Conservation (phyloP, 1,140 invertebrate genomes). For the Tetramorium parvispinum region DNA sequence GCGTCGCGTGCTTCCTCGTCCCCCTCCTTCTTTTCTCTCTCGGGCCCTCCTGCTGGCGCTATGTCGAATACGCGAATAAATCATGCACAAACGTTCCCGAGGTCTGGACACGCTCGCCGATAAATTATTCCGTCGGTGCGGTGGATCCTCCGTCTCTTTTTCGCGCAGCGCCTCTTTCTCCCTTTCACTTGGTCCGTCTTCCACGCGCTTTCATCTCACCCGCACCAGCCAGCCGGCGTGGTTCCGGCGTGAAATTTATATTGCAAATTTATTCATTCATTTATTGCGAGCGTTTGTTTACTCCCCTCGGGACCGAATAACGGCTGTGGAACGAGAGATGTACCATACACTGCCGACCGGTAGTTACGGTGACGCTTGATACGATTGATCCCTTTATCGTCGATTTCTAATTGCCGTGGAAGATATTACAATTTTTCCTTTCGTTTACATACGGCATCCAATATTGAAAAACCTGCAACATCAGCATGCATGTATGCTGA, state of each 20-base stretch:
- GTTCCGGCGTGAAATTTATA: constrained; percentile 76
- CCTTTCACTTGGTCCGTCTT: constrained; percentile 7
- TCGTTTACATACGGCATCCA: background rate
- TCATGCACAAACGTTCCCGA: constrained; percentile 52
- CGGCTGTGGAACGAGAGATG: constrained; percentile 43
- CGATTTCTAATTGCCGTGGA: background rate
- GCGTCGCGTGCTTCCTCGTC: constrained; percentile 24
- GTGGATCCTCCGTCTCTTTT: constrained; percentile 15
- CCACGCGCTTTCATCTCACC: background rate
- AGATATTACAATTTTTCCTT: constrained; percentile 4
- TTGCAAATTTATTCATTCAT: constrained; percentile 79
- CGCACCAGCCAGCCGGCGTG: constrained; percentile 35
- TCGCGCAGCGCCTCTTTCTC: constrained; percentile 14
- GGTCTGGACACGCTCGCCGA: constrained; percentile 53
- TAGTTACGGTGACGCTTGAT: constrained; percentile 23
- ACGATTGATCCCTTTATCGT: constrained; percentile 35
- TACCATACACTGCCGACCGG: background rate
- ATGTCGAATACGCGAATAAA: constrained; percentile 52
- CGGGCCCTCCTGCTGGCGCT: background rate
- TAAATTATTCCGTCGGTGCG: constrained; percentile 48
- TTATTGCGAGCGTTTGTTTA: constrained; percentile 69
- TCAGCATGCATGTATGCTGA: too few relatives aligned
- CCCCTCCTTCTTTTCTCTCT: background rate
- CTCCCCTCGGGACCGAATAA: constrained; percentile 56
- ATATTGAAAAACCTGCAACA: background rate